Evolutionary conservation across 2,113 vertebrate genomes (phyloP).

Genomic region (Brachirus orientalis): DNA sequence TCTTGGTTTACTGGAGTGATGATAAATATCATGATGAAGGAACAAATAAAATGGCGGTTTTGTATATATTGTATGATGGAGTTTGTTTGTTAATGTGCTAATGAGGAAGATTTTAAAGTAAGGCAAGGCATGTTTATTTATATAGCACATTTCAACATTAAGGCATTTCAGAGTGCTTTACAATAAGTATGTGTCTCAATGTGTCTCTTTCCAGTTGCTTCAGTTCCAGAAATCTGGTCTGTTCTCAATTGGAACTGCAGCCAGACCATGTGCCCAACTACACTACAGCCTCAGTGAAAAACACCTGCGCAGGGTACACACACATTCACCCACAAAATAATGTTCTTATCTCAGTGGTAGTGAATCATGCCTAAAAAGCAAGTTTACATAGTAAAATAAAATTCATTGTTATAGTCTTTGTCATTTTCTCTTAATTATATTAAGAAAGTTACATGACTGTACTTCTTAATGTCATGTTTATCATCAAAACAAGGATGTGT

Average conservation of each 20-base stretch:
- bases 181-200: background rate
- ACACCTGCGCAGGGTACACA: constrained; percentile 80
- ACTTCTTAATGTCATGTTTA: too few relatives aligned
- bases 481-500: too few relatives aligned
- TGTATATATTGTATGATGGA: background rate
- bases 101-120: background rate
- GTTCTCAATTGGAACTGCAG: constrained; percentile 79
- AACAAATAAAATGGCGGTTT: background rate
- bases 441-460: too few relatives aligned
- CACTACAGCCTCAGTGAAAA: constrained; percentile 85
- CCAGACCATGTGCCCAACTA: constrained; percentile 86
- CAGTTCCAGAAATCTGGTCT: constrained; percentile 84
- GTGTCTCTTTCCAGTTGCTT: constrained; percentile 79
- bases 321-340: background rate
- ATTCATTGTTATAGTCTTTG: too few relatives aligned
- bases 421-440: too few relatives aligned
- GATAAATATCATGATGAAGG: background rate
- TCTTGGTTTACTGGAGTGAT: background rate
- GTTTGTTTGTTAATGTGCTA: background rate
- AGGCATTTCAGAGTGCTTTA: too few relatives aligned
- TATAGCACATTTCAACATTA: too few relatives aligned
- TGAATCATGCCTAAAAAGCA: too few relatives aligned
- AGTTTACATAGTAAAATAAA: too few relatives aligned
- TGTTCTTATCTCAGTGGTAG: too few relatives aligned
- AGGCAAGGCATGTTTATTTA: too few relatives aligned